Evolutionary conservation across 2,888 invertebrate genomes (phyloP), one percentile per base, ranked within the genome.

Genomic region (Phaonia tiefii): DNA sequence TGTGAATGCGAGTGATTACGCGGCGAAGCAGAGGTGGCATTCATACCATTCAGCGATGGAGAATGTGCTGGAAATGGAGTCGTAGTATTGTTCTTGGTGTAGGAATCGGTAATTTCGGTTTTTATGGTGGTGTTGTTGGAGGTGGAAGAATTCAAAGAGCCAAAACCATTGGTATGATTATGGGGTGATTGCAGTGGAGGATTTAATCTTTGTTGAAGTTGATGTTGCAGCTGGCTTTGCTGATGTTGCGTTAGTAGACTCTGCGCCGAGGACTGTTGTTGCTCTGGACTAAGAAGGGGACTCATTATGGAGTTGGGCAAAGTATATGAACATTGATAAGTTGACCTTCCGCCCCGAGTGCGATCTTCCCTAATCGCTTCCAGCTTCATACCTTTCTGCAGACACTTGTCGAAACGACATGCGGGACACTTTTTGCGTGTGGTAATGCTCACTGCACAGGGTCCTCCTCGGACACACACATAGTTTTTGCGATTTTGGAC

Each of bases 401-500:
- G 93, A 89, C 99, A 99, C 92, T 98, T 98, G 86, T 98, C 97
- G 89, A 99, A 99, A 44, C 99, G 93, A 89, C 99, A 99, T 1
- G 98, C 98, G 0, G 99, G 98, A 88, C 99, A 99, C 90, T 99
- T 99, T 90, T 99, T 99, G 79, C 98, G 92, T 2, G 98, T 98
- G 1, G 96, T 95, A 46, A 98, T 96, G 8, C 97, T 97, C 11
- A 99, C 97, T 25, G 96, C 96, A 91, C 99, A 99, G 85, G 94
- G 95, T 0, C 97, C 97, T 1, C 98, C 97, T 26, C 97, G 92
- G 63, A 96, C 92, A 89, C 99, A 99, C 88, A 97, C 96, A 91
- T 98, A 99, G 90, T 97, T 97, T 92, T 99, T 99, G 85, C 98
- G 94, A 90, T 99, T 99, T 92, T 99, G 99, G n/a, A 99, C 98